Percentiles rank a stretch among this genome's conserved stretches.
Conservation (phyloP, 2,113 vertebrate genomes). For the Antigone vipio region DNA sequence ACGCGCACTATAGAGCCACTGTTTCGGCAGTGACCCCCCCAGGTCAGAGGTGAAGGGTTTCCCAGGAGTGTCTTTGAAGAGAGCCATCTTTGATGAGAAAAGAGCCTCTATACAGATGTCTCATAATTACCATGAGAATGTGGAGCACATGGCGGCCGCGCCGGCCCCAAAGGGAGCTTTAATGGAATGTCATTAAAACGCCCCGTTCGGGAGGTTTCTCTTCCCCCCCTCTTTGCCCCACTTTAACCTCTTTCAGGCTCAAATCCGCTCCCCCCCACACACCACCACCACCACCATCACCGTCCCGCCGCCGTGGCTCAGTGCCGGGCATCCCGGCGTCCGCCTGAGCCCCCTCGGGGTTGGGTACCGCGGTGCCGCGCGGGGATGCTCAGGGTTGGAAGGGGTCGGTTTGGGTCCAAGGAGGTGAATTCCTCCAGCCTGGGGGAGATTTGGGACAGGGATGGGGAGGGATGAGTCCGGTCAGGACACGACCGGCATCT, state of each 20-base stretch:
- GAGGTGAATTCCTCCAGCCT: neutral
- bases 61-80: slow-evolving; percentile 60
- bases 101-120: slow-evolving; percentile 43
- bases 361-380: neutral
- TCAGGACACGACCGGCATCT: neutral
- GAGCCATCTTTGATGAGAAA: slow-evolving; percentile 44
- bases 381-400: neutral
- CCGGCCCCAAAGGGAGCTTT: slow-evolving; percentile 34
- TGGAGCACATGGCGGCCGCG: slow-evolving; percentile 22
- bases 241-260: neutral
- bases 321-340: neutral
- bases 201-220: neutral
- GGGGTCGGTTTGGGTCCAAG: rapidly evolving
- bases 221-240: neutral
- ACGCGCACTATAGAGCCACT: slow-evolving; percentile 8
- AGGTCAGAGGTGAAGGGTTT: slow-evolving; percentile 57
- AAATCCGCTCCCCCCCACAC: too few species aligned
- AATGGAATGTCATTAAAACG: slow-evolving; percentile 58
- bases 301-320: too few species aligned
- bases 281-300: too few species aligned
- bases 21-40: slow-evolving; percentile 14
- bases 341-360: neutral
- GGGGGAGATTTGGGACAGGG: neutral
- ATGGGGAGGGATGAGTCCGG: neutral
- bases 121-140: slow-evolving; percentile 61